Evolutionary conservation across 2,113 vertebrate genomes (phyloP), one percentile per base, ranked within the genome.

Genomic region (Sphaerodactylus townsendi): DNA sequence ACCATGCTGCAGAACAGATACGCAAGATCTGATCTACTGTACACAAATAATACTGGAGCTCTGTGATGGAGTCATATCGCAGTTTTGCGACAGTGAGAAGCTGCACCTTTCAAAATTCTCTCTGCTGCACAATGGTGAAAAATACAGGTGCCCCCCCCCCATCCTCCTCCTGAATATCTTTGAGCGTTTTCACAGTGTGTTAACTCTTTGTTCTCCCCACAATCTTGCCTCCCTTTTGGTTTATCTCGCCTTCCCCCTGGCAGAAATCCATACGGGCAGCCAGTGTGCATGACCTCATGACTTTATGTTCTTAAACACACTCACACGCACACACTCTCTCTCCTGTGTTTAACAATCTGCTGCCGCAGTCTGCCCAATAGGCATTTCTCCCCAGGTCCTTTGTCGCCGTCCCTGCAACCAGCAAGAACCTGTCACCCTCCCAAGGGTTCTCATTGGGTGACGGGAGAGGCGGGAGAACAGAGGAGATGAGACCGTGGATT

Each of bases 241-340:
- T 50, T 46, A 3, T 1, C n/a, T 17, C 23, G 2, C 8, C 5
- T 37, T 65, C 3, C 11, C 2, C 3, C 17, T 25, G 33, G 35
- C 77, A 11, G 39, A 14, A 14, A 23, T 35, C 84, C 10, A 53
- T 71, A 39, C 11, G 35, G 85, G 35, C 69, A 66, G 44, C 79
- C 5, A 78, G 44, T 46, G 3, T 19, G 0, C 71, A 48, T 1
- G 78, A 71, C 64, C 1, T 13, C 0, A 0, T 1, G 9, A n/a
- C 7, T 91, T 75, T 1, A 2, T 76, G 13, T 33, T 64, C 13
- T 78, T 69, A 4, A 0, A n/a, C 56, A 35, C 1, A 77, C 46
- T 41, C 1, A 0, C 0, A 9, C 9, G 44, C 44, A 44, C 44
- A 5, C 17, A 30, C 33, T 19, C 19, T 50, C 79, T 39, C 14